Evolutionary conservation across 2,797 vertebrate genomes (phyloP).

Genomic region (Xenentodon cancila): DNA sequence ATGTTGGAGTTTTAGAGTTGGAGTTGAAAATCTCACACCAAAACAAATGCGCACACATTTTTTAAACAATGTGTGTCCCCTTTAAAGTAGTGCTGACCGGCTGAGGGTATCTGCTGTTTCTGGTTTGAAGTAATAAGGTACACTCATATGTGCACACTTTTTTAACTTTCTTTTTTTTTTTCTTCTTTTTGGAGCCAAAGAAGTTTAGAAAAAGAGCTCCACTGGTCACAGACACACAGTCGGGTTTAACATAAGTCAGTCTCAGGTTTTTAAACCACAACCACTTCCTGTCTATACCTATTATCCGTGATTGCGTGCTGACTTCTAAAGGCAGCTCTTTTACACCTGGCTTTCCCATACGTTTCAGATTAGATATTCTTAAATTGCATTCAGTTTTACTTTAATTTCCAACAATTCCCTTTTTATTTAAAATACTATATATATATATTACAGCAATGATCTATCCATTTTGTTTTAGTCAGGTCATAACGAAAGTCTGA

Average conservation of each 20-base stretch:
- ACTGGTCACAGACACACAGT: slow-evolving; percentile 6
- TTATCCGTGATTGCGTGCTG: slow-evolving; percentile 28
- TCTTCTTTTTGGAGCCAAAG: not conserved
- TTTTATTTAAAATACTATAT: slow-evolving; percentile 26
- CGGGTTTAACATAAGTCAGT: slow-evolving; percentile 9
- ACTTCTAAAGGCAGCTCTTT: slow-evolving; percentile 16
- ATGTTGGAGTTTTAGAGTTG: no score
- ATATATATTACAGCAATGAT: slow-evolving; percentile 5
- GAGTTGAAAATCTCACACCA: no score
- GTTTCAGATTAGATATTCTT: slow-evolving; percentile 26
- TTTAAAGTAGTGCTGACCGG: not conserved
- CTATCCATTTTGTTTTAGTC: not conserved
- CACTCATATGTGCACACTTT: not conserved
- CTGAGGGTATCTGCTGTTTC: not conserved
- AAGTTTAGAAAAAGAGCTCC: not conserved
- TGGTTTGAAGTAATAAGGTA: not conserved
- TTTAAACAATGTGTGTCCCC: no score
- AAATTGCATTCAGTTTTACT: slow-evolving; percentile 25
- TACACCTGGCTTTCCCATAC: slow-evolving; percentile 35
- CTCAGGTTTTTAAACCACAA: slow-evolving; percentile 31
- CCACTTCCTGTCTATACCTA: slow-evolving; percentile 46
- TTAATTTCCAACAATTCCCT: slow-evolving; percentile 19
- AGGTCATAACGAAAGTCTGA: not conserved
- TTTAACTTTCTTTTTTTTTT: not conserved
- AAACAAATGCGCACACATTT: no score